These are phyloP conservation scores for Microhierax caerulescens DNA, from an alignment of 2,797 vertebrate species.

Conservation along the genomic window DNA sequence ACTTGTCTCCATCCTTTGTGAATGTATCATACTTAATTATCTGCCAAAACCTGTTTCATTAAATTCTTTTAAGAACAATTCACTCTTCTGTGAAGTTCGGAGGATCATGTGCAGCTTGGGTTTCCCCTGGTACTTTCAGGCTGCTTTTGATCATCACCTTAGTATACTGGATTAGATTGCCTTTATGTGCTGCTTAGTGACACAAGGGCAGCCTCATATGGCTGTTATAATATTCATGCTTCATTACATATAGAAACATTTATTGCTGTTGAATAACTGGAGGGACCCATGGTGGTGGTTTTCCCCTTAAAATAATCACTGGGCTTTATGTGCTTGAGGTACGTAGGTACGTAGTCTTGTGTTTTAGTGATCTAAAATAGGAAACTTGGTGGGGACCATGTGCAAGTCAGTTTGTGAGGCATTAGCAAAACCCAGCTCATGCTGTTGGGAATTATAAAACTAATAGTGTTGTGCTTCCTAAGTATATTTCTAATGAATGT, in stretches of 20 bases:
- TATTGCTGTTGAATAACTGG: background rate
- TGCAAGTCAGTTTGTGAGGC: background rate
- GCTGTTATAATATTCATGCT: background rate
- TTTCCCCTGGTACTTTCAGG: background rate
- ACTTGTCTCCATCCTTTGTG: background rate
- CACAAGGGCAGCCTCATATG: background rate
- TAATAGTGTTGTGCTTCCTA: background rate
- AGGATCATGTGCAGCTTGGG: background rate
- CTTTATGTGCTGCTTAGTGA: background rate
- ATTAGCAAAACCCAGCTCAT: background rate
- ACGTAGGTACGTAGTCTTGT: background rate
- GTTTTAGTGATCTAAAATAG: background rate
- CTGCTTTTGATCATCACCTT: background rate
- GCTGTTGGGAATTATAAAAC: background rate
- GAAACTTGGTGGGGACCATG: accelerated
- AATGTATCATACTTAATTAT: background rate
- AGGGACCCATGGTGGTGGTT: background rate
- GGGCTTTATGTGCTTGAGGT: background rate
- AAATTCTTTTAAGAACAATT: background rate
- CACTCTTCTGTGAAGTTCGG: background rate
- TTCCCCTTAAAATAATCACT: background rate
- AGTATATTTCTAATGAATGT: background rate
- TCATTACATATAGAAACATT: background rate
- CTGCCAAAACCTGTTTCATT: background rate
- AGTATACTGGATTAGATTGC: background rate